These are phyloP conservation scores for Notolepis coatsorum DNA, from an alignment of 2,797 vertebrate species.

Conservation along the genomic window DNA sequence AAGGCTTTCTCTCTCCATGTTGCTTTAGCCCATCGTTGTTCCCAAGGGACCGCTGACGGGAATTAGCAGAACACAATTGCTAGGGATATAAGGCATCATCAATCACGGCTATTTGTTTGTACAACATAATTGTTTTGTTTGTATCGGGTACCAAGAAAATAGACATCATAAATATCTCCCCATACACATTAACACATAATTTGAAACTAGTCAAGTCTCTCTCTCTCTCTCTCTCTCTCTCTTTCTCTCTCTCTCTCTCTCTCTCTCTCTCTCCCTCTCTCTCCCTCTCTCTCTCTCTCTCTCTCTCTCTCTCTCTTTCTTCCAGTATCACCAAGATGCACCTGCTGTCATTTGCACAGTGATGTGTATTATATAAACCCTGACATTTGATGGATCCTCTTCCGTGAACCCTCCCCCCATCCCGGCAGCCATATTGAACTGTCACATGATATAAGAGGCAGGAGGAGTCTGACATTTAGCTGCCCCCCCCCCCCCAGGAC, in stretches of 20 bases:
- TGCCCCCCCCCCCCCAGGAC: slow-evolving; percentile 25
- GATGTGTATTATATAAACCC: not conserved
- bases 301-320: too few species aligned
- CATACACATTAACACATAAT: too few species aligned
- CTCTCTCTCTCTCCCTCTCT: too few species aligned
- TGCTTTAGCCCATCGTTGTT: slow-evolving; percentile 24
- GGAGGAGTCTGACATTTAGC: slow-evolving; percentile 22
- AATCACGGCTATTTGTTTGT: too few species aligned
- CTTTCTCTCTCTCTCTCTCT: too few species aligned
- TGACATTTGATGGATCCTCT: slow-evolving; percentile 5
- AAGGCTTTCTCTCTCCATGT: slow-evolving; percentile 28
- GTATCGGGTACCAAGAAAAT: too few species aligned
- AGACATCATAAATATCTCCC: too few species aligned
- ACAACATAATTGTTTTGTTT: too few species aligned
- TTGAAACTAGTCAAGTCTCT: too few species aligned
- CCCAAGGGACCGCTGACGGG: slow-evolving; percentile 32
- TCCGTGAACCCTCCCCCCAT: not conserved
- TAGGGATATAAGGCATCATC: slow-evolving; percentile 21
- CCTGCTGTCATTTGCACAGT: slow-evolving; percentile 1
- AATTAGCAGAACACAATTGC: slow-evolving; percentile 32
- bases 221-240: too few species aligned
- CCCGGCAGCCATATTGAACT: not conserved
- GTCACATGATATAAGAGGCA: slow-evolving; percentile 2
- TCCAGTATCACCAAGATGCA: slow-evolving; percentile 16
- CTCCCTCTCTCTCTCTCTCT: too few species aligned